Evolutionary conservation across 2,113 vertebrate genomes (phyloP), one percentile per base, ranked within the genome.

Genomic region (Turdus rufiventris): DNA sequence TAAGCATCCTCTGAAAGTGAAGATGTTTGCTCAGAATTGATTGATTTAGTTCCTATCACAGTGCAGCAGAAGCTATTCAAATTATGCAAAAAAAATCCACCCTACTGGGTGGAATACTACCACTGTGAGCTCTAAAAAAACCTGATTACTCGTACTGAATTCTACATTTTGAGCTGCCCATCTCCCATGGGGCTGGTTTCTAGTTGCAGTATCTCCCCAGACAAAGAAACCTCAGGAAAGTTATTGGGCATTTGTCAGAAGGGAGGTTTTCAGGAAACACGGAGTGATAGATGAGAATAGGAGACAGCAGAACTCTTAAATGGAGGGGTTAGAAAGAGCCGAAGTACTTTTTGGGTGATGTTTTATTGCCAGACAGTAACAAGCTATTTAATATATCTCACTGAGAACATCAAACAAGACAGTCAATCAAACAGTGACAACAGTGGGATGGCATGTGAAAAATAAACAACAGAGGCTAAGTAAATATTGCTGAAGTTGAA

Each of bases 401-500:
- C 68, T 13, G 47, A 85, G 67, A 93, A 88, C 89, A 93, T 65
- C 48, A 90, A 96, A 93, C 76, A 94, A 88, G 85, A 83, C 6
- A 94, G 85, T 80, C 85, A 94, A 96, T 94, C 91, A 87, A 95
- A 84, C 33, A 66, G 61, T 95, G 93, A 96, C 93, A 96, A 81
- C 79, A 91, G 75, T 61, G 65, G 36, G 60, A 85, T 91, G 94
- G 89, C 88, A 95, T 96, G 93, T 53, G 88, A 96, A 93, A 96
- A 96, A 77, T 93, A 96, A 97, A 91, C 67, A 96, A 51, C 8
- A 62, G 75, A 95, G 72, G 38, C 43, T 86, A 93, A 90, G 88
- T 88, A 95, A 97, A 96, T 91, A 95, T 72, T 94, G 92, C 18
- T 81, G 54, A 75, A 89, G 89, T 54, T 96, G 95, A 96, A 92